Evolutionary conservation across 2,888 invertebrate genomes (phyloP), one percentile per base, ranked within the genome.

Genomic region (Pseudoips prasinana): DNA sequence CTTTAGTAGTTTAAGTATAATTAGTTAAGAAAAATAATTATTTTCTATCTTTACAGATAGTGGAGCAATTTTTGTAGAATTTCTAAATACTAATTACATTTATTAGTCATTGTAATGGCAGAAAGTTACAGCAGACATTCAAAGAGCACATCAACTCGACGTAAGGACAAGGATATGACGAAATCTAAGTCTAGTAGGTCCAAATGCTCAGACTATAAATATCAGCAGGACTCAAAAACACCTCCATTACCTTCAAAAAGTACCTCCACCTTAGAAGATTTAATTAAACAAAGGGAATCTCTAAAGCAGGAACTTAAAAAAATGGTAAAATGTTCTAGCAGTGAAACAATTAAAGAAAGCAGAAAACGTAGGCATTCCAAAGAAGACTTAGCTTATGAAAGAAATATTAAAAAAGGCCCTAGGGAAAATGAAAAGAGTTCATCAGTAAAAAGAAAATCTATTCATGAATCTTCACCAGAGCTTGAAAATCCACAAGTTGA

Each of bases 401-500:
- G 40, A 22, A 39, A 41, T 20, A 20, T 25, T 24, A 62, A 56
- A 46, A 59, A 46, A 47, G 39, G 28, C 19, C 43, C 39, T 31
- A 44, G 29, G 27, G 39, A 30, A 27, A 41, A 47, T 33, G 46
- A 56, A 23, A n/a, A n/a, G n/a, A n/a, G n/a, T n/a, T 50, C 14
- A 55, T 38, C 41, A 55, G 48, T 35, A 24, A 1, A 34, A 51
- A 47, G 37, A 44, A 39, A 53, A 52, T 30, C 25, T 27, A 24
- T 37, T n/a, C 38, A 43, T 38, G 64, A 71, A 31, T 39, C 48
- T 28, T 77, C 81, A 29, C 78, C 79, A 45, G 92, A 92, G 52
- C 83, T 90, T 47, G 92, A 92, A 37, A 92, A 92, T 41, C 80
- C 90, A 3, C 68, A 73, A 39, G 89, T 93, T 58, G 91, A 95